Evolutionary conservation across 2,113 vertebrate genomes (phyloP), one percentile per base, ranked within the genome.

Genomic region (Onychostoma macrolepis): DNA sequence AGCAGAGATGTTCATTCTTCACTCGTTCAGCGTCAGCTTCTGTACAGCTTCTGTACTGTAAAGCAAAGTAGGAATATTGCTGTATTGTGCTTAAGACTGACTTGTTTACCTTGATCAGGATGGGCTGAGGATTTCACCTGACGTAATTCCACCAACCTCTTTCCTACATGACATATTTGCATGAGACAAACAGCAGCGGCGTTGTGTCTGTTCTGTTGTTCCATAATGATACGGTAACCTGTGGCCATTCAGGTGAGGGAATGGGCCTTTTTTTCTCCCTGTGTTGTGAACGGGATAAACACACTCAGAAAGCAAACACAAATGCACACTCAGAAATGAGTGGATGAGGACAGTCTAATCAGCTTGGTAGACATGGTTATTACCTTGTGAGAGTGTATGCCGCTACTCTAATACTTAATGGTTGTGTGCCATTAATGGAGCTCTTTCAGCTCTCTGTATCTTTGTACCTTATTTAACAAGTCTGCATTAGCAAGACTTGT

Each of bases 111-210:
- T 33, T 80, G 30, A 58, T 3, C 50, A 24, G 17, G 13, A 80
- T 24, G 30, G 21, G 1, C 28, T 26, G 9, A 48, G 53, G 36
- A 53, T 83, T 65, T 9, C 10, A 36, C 28, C 1, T 89, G 88
- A 89, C 85, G 80, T 80, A 72, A 53, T 50, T 41, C 48, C 53
- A 80, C 80, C 75, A 56, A 83, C 80, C 53, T 83, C 28, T 83
- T 88, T 86, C 80, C 87, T 38, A 86, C 82, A 45, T 4, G 8
- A 89, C 85, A 81, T 85, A 56, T 89, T 89, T 89, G 80, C 88
- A 89, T 89, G 61, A 38, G 78, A 83, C 71, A 84, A 84, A 74
- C 30, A 71, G 50, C 30, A 11, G 65, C 4, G 24, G 36, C 0
- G 13, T 0, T 71, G 30, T 79, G 38, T 17, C 72, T 69, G 28